Base-by-base conservation (phyloP, 2,797 vertebrate genomes). In the Sebastes kiyomatsui region DNA sequence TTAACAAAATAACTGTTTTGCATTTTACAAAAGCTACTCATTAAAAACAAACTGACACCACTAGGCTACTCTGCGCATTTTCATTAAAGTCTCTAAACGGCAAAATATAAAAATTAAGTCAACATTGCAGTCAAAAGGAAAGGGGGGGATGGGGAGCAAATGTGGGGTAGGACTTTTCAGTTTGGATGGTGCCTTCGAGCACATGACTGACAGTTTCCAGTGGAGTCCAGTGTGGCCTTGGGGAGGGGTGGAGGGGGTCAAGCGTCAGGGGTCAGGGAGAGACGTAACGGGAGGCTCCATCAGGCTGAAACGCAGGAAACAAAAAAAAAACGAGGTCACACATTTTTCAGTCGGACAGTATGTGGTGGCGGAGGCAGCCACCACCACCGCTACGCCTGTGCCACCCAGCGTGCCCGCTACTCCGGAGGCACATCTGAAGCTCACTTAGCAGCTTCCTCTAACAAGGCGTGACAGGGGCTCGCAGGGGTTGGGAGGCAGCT, bases 51-150 rank as follows among this genome's bases (percentile, higher is more conserved):
- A 88, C 55, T 23, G 68, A 77, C 81, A 86, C 77, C 84, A 81
- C 68, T 73, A 75, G 18, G 66, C 87, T 85, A 81, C 82, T 72
- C 70, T 81, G 81, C 77, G 35, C 72, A 77, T 66, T 85, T 81
- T 80, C 66, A 82, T 75, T 82, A 90, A 55, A 87, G 70, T 88
- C 71, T 88, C 84, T 75, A 86, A 72, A 90, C 14, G 46, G 11
- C 60, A 80, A 89, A 89, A 94, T 94, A 94, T 91, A 94, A 94
- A 94, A 93, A 92, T 90, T 80, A 91, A 91, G 90, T 92, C 87
- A 92, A 87, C 59, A 76, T 90, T 86, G 85, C 82, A 90, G 88
- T 91, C 83, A 88, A 77, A 76, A 64, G 61, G 81, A 58, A 59
- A 28, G 2, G 3, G 12, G 52, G 18, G 59, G 30, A 12, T 46